Conservation (phyloP, 2,113 vertebrate species). For the Chlamydotis undulata region DNA sequence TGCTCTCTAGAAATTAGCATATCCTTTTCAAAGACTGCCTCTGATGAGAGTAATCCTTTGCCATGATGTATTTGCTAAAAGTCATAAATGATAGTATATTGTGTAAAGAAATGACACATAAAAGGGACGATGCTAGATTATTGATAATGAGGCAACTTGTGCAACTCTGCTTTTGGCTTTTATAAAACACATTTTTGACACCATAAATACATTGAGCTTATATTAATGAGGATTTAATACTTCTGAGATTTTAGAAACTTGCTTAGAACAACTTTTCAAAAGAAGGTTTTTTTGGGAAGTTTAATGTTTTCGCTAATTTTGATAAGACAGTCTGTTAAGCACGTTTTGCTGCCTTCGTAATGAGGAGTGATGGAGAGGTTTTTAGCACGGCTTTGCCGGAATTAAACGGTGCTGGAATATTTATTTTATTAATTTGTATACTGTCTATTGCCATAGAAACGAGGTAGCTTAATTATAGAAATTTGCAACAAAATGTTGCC, state of each 20-base stretch:
- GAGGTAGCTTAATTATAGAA: background rate
- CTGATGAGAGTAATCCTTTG: conserved; percentile 89
- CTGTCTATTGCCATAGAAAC: conserved; percentile 19
- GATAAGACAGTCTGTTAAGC: conserved; percentile 59
- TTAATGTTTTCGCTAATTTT: conserved; percentile 70
- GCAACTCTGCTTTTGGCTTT: conserved; percentile 80
- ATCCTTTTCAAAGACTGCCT: conserved; percentile 90
- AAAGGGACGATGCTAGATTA: conserved; percentile 90
- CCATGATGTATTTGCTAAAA: conserved; percentile 90
- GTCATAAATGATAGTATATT: conserved; percentile 90
- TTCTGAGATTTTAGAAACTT: conserved; percentile 73
- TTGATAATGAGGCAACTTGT: conserved; percentile 85
- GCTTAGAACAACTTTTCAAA: conserved; percentile 71
- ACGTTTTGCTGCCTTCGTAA: conserved; percentile 59
- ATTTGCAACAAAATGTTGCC: conserved; percentile 33
- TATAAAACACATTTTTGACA: conserved; percentile 80
- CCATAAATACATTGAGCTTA: conserved; percentile 77
- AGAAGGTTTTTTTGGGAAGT: conserved; percentile 42
- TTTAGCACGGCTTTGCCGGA: conserved; percentile 25
- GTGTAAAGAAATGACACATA: conserved; percentile 90
- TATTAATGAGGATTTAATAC: conserved; percentile 81
- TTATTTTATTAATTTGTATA: conserved; percentile 38
- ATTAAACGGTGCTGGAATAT: conserved; percentile 3
- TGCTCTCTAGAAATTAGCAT: conserved; percentile 97
- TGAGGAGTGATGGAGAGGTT: conserved; percentile 32